phyloP scores from a whole-genome alignment of 2,797 vertebrate genomes.

The Pipistrellus nathusii region DNA sequence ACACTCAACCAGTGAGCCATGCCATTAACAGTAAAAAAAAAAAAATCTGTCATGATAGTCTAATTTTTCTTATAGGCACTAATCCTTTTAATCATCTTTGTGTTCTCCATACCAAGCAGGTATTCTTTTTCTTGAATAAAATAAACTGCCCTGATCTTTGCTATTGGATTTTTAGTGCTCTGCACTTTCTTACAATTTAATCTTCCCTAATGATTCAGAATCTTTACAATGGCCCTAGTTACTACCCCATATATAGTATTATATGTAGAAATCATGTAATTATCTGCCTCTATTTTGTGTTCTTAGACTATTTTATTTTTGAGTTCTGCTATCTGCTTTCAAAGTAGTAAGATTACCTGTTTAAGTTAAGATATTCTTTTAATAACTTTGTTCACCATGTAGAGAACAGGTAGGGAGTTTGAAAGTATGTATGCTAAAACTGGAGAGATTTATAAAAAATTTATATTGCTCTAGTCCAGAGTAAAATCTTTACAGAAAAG shows the following conservation, averaged over 20 bases:
- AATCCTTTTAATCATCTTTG: neutral
- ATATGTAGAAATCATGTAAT: neutral
- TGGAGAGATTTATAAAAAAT: slow-evolving; percentile 1
- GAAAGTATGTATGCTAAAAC: slow-evolving; percentile 34
- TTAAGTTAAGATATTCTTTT: neutral
- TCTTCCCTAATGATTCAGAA: neutral
- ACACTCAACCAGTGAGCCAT: too few relatives aligned
- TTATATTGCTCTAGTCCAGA: neutral
- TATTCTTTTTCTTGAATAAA: slow-evolving; percentile 50
- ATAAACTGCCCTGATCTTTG: slow-evolving; percentile 2
- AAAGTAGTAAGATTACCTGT: neutral
- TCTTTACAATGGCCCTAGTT: neutral
- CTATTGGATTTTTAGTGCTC: neutral
- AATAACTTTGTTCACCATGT: neutral
- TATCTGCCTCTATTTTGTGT: neutral
- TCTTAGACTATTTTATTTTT: slow-evolving; percentile 14
- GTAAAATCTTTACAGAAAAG: slow-evolving; percentile 33
- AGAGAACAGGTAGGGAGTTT: neutral
- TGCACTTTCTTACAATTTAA: neutral
- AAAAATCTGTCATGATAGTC: neutral
- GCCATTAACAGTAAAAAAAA: slow-evolving; percentile 51
- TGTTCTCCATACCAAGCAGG: neutral
- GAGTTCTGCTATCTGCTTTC: neutral
- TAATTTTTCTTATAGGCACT: neutral
- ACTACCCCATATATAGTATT: neutral